Conservation (phyloP, 2,113 vertebrate genomes). For the Rynchops niger region DNA sequence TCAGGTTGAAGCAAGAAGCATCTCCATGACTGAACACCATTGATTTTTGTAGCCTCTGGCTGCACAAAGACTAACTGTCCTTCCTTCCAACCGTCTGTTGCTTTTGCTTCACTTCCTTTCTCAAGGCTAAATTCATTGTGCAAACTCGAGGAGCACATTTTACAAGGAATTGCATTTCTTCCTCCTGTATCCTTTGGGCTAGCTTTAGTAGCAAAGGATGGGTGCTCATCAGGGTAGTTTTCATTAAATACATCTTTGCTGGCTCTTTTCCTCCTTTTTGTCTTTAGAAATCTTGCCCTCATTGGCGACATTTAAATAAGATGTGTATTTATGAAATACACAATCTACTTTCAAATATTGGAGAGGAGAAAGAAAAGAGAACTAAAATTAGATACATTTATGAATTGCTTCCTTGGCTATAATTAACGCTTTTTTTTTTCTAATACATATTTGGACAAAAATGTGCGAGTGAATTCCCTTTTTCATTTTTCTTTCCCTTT, state of each 20-base stretch:
- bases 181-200: background rate
- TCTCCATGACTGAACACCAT: background rate
- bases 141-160: background rate
- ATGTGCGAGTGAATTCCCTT: background rate
- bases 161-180: background rate
- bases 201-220: background rate
- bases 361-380: background rate
- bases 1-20: background rate
- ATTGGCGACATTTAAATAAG: background rate
- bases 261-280: background rate
- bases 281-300: background rate
- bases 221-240: background rate
- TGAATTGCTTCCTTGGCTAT: background rate
- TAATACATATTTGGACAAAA: background rate
- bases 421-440: background rate
- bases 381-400: background rate
- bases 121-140: background rate
- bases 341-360: background rate
- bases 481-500: background rate
- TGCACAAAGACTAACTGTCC: background rate
- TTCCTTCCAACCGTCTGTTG: background rate
- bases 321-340: accelerated
- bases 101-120: background rate
- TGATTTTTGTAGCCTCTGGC: background rate
- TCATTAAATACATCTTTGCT: background rate